Base-by-base conservation (phyloP, 2,888 invertebrate genomes). In the Drosophila parthenogenetica region DNA sequence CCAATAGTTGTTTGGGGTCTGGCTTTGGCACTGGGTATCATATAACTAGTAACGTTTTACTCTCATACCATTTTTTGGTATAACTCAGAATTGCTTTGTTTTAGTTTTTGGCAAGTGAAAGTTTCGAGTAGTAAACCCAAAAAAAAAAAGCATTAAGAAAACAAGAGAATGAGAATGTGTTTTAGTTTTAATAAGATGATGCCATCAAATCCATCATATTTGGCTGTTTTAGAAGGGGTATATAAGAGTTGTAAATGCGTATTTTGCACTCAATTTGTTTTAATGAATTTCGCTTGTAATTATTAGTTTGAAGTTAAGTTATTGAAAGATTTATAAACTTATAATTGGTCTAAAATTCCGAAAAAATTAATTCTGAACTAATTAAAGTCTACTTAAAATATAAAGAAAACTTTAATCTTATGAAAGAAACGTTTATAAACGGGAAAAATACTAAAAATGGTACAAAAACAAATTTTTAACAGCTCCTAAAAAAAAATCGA, bases 61-160 rank as follows among this genome's bases (percentile, higher is more conserved):
- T 29, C 29, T 29, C 2, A 29, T 29, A 25, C 25, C 8, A 8
- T 29, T 29, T 29, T 22, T 22, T 22, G 25, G 16, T 13, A 46
- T n/a, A 40, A 40, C 4, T 45, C 22, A 5, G 19, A 45, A 40
- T 71, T 53, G 62, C 63, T 61, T 46, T 57, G 70, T 53, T 22
- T 57, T 65, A 53, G 37, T 16, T 62, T 72, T 77, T 48, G 66
- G 37, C 50, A 59, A 73, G 53, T 45, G 80, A 57, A 76, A 76
- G 60, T 69, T 69, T 29, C 25, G 10, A 13, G 37, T 14, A 3
- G 35, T 17, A 49, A 46, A 40, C 40, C 46, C 46, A 19, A 59
- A 57, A 66, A 60, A 32, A 45, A 13, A 43, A 32, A n/a, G n/a
- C n/a, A n/a, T 25, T 17, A 13, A 10, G 5, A 25, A 35, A 14